A percentile compares a stretch with the other conserved stretches of the same genome.
phyloP scores from a whole-genome alignment of 2,888 invertebrate genomes.

The Chelonus formosanus region DNA sequence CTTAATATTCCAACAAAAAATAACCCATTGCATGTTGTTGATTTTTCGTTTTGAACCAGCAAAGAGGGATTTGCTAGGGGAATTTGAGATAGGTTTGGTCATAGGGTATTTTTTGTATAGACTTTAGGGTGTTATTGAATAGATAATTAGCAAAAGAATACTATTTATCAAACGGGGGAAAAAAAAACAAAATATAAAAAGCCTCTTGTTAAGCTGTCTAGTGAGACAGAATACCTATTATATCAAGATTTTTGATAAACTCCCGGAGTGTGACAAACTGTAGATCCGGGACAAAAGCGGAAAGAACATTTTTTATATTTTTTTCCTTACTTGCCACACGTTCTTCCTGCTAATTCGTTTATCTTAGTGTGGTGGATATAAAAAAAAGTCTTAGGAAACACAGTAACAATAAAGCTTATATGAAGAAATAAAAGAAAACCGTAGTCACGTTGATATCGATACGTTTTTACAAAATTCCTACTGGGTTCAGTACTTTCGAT shows the following conservation, averaged over 20 bases:
- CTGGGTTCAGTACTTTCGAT: neutral
- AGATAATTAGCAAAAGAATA: no score
- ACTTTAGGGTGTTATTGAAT: no score
- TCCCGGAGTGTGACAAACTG: constrained; percentile 8
- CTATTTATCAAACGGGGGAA: neutral
- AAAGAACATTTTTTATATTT: constrained; percentile 2
- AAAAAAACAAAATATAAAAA: neutral
- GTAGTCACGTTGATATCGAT: neutral
- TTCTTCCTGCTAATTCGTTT: constrained; percentile 15
- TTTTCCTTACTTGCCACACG: neutral
- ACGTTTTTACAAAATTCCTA: constrained; percentile 1
- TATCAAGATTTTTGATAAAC: constrained; percentile 25
- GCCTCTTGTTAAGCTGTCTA: no score
- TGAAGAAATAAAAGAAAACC: neutral
- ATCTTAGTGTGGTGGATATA: neutral
- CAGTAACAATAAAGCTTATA: neutral
- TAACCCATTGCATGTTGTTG: no score
- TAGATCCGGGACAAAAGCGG: constrained; percentile 16
- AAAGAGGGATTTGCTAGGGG: no score
- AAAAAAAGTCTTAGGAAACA: neutral
- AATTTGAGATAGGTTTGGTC: no score
- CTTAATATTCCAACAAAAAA: no score
- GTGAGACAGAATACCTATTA: neutral
- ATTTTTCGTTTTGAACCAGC: no score
- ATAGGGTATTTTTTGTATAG: no score